Evolutionary conservation across 2,888 invertebrate species (phyloP).

Genomic region (Saturnia japonica): DNA sequence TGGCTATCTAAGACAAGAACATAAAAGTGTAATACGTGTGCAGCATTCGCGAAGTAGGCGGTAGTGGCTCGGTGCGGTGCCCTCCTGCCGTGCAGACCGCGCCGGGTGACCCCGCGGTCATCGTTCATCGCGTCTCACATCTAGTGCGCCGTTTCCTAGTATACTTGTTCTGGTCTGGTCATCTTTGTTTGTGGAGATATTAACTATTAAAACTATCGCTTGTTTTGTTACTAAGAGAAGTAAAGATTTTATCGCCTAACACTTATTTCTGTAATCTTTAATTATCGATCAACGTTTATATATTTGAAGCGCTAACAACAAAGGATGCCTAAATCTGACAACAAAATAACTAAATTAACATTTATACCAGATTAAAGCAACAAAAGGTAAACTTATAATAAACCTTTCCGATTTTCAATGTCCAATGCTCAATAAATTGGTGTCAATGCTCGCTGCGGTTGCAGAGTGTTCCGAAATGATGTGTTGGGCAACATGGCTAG

Average conservation of each 20-base stretch:
- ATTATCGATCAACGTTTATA: not conserved
- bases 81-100: constrained; percentile 42
- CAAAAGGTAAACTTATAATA: constrained; percentile 33
- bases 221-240: constrained; percentile 19
- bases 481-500: constrained; percentile 69
- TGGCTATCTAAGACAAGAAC: constrained; percentile 46
- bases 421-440: constrained; percentile 72
- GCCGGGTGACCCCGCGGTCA: constrained; percentile 55
- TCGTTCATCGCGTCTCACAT: constrained; percentile 60
- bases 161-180: constrained; percentile 39
- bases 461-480: constrained; percentile 75
- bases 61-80: constrained; percentile 44
- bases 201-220: constrained; percentile 13
- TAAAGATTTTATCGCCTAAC: not conserved
- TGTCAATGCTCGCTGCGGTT: constrained; percentile 81
- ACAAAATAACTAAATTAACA: constrained; percentile 10
- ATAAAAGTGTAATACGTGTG: constrained; percentile 47
- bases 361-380: not conserved
- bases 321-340: not conserved
- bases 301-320: not conserved
- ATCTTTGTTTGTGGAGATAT: constrained; percentile 27
- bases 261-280: not conserved
- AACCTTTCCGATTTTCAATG: constrained; percentile 51
- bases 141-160: constrained; percentile 48
- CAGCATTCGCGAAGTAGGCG: constrained; percentile 47